Percentiles rank a stretch among this genome's conserved stretches.
Evolutionary conservation across 2,888 invertebrate genomes (phyloP).

Genomic region (Sialis lutaria): DNA sequence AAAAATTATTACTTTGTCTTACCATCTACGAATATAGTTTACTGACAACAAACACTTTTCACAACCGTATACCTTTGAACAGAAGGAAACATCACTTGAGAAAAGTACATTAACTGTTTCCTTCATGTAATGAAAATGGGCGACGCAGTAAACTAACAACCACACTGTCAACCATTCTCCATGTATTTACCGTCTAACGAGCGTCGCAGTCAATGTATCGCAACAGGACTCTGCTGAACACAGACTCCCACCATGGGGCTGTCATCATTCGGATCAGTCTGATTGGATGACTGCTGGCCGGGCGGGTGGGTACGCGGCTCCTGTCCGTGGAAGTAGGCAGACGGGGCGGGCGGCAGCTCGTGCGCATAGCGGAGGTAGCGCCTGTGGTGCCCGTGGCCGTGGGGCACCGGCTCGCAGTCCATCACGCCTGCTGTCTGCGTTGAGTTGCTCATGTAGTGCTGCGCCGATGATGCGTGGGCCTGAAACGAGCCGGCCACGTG

Average conservation of each 20-base stretch:
- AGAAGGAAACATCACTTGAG: no score
- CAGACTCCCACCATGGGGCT: constrained; percentile 80
- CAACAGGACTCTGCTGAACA: constrained; percentile 84
- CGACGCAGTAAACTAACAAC: no score
- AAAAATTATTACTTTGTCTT: constrained; percentile 3
- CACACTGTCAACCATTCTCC: no score
- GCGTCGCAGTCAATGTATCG: constrained; percentile 48
- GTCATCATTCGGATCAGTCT: constrained; percentile 37
- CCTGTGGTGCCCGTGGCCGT: constrained; percentile 8
- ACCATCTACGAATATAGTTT: not conserved
- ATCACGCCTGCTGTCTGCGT: constrained; percentile 25
- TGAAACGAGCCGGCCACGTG: constrained; percentile 13
- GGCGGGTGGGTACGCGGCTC: constrained; percentile 11
- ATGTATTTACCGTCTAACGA: no score
- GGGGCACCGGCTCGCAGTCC: constrained; percentile 52
- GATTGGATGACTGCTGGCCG: constrained; percentile 16
- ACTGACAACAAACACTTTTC: not conserved
- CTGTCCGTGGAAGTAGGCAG: constrained; percentile 15
- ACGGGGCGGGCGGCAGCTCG: constrained; percentile 22
- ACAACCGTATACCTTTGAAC: no score
- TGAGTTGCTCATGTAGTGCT: constrained; percentile 15
- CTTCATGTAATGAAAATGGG: no score
- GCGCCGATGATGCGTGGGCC: no score
- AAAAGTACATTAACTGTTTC: no score
- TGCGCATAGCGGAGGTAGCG: constrained; percentile 25